Evolutionary conservation across 2,888 invertebrate species (phyloP).

Genomic region (Agonopterix heracliana): DNA sequence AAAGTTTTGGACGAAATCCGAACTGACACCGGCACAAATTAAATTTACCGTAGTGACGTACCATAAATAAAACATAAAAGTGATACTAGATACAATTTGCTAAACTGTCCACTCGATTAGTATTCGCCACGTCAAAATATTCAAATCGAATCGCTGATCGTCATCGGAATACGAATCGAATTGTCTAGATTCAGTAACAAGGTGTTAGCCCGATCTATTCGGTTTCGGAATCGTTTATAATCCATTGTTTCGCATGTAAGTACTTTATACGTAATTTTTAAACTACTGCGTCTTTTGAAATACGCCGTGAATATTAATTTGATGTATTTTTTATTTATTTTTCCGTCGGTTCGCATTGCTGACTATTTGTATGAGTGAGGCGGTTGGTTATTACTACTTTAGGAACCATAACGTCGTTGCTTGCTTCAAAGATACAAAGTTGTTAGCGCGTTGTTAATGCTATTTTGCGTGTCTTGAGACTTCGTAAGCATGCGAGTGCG

Average conservation of each 20-base stretch:
- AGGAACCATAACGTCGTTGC: no score
- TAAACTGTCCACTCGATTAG: constrained; percentile 58
- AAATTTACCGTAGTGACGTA: constrained; percentile 35
- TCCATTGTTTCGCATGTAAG: constrained; percentile 32
- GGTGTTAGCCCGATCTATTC: constrained; percentile 33
- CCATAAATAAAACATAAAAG: constrained; percentile 65
- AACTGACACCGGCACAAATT: constrained; percentile 26
- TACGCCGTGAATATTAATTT: constrained; percentile 37
- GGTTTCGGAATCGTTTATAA: constrained; percentile 41
- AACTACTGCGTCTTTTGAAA: constrained; percentile 27
- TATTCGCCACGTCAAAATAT: constrained; percentile 61
- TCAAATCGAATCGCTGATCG: constrained; percentile 63
- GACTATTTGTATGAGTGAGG: not conserved
- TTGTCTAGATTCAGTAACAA: constrained; percentile 41
- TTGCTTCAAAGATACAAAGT: no score
- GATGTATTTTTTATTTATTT: constrained; percentile 20
- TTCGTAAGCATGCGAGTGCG: not conserved
- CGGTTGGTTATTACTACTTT: no score
- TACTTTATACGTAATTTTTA: constrained; percentile 22
- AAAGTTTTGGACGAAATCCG: no score
- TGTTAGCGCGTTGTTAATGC: not conserved
- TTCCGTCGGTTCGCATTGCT: no score
- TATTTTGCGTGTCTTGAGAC: not conserved
- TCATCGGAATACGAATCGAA: constrained; percentile 56
- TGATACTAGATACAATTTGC: constrained; percentile 52